These are phyloP conservation scores for Cydia strobilella DNA, from an alignment of 1,140 invertebrate genomes.

Conservation along the genomic window DNA sequence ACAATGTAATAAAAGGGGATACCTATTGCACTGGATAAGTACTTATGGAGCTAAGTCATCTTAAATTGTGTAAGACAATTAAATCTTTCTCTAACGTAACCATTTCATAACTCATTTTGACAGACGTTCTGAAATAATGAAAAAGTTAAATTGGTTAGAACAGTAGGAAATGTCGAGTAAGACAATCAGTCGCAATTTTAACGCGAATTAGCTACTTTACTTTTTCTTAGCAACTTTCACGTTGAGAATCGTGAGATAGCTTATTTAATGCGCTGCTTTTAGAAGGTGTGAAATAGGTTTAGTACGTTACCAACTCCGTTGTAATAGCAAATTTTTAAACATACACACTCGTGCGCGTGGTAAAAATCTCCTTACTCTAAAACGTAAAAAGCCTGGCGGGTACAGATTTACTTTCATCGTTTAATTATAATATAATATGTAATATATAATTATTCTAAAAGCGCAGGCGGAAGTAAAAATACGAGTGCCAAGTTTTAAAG, in stretches of 20 bases:
- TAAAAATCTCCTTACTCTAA: too few species aligned
- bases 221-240: constrained; percentile 38
- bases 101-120: constrained; percentile 25
- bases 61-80: constrained; percentile 26
- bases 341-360: too few species aligned
- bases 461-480: constrained; percentile 12
- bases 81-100: constrained; percentile 13
- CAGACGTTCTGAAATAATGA: constrained; percentile 33
- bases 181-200: constrained; percentile 39
- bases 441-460: background rate
- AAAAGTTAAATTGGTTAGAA: constrained; percentile 35
- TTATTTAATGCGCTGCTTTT: constrained; percentile 33
- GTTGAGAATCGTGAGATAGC: constrained; percentile 16
- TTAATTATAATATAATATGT: background rate
- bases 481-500: constrained; percentile 5
- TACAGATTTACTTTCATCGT: too few species aligned
- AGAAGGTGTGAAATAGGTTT: background rate
- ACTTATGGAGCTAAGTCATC: background rate
- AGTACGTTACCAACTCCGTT: too few species aligned
- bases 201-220: constrained; percentile 37
- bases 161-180: background rate
- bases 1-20: background rate
- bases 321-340: too few species aligned
- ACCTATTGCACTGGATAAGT: background rate
- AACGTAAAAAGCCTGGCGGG: too few species aligned